Evolutionary conservation across 2,888 invertebrate species (phyloP).

Genomic region (Lacanobia oleracea): DNA sequence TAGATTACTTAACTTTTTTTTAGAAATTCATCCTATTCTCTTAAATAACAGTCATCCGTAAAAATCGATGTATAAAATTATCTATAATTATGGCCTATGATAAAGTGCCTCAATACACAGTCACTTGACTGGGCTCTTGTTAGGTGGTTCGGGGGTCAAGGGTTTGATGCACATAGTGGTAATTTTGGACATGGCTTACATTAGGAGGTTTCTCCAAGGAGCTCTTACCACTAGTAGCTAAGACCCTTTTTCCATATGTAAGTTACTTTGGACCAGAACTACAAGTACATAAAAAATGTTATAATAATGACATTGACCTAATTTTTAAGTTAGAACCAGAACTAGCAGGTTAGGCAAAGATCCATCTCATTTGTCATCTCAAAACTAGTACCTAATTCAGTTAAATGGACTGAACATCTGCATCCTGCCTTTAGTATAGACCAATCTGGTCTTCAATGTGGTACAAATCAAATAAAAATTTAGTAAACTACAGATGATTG

Average conservation of each 20-base stretch:
- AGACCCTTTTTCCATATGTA: background rate
- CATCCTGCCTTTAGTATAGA: conserved; percentile 32
- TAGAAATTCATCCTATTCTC: conserved; percentile 11
- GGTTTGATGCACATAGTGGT: background rate
- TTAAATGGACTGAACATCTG: conserved; percentile 34
- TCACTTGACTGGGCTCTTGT: background rate
- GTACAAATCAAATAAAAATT: conserved; percentile 74
- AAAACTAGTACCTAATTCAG: conserved; percentile 43
- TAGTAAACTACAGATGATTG: conserved; percentile 89
- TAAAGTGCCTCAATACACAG: background rate
- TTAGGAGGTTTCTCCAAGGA: background rate
- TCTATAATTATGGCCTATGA: conserved; percentile 1
- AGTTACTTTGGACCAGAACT: conserved; percentile 2
- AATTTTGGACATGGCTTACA: background rate
- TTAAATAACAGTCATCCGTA: conserved; percentile 17
- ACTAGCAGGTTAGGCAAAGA: conserved; percentile 26
- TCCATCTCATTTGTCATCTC: conserved; percentile 36
- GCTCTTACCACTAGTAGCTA: background rate
- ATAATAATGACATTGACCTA: conserved; percentile 21
- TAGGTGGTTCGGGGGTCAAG: background rate
- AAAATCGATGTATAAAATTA: conserved; percentile 25
- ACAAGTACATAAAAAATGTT: background rate
- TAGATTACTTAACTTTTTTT: conserved; percentile 85
- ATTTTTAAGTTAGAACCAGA: conserved; percentile 33
- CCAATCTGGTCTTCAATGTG: conserved; percentile 13